Evolutionary conservation across 1,140 invertebrate genomes (phyloP), one percentile per base, ranked within the genome.

Genomic region (Drosophila sp.): DNA sequence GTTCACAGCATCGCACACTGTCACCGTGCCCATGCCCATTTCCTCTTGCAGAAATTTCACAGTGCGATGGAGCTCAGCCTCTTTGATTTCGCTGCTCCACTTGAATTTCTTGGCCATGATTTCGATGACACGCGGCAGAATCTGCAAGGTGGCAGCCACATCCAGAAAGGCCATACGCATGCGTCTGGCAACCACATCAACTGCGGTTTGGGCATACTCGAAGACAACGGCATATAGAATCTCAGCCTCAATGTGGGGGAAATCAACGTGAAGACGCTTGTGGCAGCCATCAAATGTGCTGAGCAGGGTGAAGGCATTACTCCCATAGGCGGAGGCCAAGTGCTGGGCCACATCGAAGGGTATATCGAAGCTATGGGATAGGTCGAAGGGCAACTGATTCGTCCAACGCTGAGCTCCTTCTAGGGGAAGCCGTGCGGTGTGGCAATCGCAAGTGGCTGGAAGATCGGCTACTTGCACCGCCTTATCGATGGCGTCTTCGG

Each of bases 21-120:
- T 60, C 40, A 71, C 69, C 33, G 56, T 29, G 4, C 69, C 61
- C 69, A 71, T 71, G 4, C 69, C 69, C 69, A 71, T 71, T 29
- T 71, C 69, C 11, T 44, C 17, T 23, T 29, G 23, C 41, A 71
- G 41, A 5, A 60, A 71, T 10, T 29, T 40, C 1, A 47, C 23
- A 1, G 62, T 47, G 8, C 56, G 54, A 17, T 23, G 4, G 1
- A 71, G 1, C 3, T 66, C 30, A 1, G 56, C 63, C 0, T 38
- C 23, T 23, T 50, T 27, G 4, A 60, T 32, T 10, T 54, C 23
- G 1, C n/a, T 1, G 4, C 11, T 54, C 63, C 69, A 71, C 0
- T 35, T 35, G 0, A 71, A 44, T 4, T 29, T 25, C 6, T 7
- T 33, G 17, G 6, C 56, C 69, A 71, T 71, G n/a, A 71, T 54